Conservation (phyloP, 2,797 vertebrate genomes). For the Botia kubotai region DNA sequence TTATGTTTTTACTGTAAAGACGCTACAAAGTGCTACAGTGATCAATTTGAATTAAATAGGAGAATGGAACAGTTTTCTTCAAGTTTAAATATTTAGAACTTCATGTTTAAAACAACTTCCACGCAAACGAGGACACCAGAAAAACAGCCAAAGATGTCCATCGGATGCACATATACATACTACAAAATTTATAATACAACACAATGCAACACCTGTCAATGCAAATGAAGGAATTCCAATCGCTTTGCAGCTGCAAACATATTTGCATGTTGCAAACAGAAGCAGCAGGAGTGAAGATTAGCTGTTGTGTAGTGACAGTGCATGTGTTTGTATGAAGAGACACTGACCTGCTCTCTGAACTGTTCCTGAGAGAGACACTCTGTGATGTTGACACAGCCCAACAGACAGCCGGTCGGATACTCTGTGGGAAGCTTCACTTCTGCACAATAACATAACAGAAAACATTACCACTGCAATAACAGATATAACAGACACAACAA, state of each 20-base stretch:
- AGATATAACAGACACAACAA: background rate
- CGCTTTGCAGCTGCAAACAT: no score
- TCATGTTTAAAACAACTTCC: background rate
- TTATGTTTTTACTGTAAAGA: no score
- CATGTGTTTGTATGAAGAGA: background rate
- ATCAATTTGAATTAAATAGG: no score
- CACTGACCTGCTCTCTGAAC: conserved; percentile 89
- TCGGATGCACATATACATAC: background rate
- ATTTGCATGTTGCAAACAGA: no score
- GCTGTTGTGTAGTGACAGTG: background rate
- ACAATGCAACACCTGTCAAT: background rate
- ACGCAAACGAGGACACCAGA: background rate
- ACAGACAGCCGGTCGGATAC: conserved; percentile 92
- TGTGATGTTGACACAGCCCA: conserved; percentile 89
- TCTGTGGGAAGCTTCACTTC: conserved; percentile 83
- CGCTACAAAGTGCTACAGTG: no score
- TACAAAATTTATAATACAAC: background rate
- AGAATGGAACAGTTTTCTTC: background rate
- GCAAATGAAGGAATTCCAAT: background rate
- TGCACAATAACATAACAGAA: conserved; percentile 61
- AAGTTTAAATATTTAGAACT: background rate
- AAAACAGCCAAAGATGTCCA: background rate
- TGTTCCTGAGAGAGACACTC: conserved; percentile 94
- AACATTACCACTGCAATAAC: background rate
- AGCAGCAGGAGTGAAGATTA: no score